phyloP scores from a whole-genome alignment of 2,797 vertebrate genomes.

The Amniataba percoides region DNA sequence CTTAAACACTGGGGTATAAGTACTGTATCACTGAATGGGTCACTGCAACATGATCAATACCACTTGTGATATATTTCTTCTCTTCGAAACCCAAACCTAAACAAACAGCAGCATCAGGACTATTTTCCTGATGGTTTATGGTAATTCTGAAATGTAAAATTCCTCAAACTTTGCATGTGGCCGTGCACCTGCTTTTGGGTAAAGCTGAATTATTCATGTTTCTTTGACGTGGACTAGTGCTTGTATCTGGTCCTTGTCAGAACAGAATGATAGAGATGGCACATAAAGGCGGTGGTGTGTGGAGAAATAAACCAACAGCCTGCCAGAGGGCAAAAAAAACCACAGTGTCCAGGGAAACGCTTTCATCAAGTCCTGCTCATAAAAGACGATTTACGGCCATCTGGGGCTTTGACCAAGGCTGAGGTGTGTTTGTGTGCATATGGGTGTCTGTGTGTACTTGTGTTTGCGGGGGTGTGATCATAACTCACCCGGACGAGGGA shows the following conservation, averaged over 20 bases:
- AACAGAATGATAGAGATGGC: constrained; percentile 72
- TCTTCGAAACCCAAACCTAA: background rate
- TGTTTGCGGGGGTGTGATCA: constrained; percentile 64
- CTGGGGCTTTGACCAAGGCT: constrained; percentile 76
- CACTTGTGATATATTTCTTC: background rate
- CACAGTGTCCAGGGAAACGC: constrained; percentile 82
- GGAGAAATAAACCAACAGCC: constrained; percentile 83
- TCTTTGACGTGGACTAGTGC: constrained; percentile 20
- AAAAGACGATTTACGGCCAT: constrained; percentile 79
- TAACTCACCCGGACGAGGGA: constrained; percentile 71
- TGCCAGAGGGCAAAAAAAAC: constrained; percentile 77
- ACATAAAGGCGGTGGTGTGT: constrained; percentile 79
- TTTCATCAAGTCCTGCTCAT: constrained; percentile 86
- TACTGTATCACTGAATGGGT: background rate
- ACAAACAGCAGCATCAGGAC: background rate
- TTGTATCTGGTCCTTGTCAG: constrained; percentile 70
- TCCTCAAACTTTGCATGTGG: constrained; percentile 4
- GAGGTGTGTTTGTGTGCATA: constrained; percentile 64
- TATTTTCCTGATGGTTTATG: background rate
- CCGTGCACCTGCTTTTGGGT: constrained; percentile 36
- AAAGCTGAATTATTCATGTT: constrained; percentile 48
- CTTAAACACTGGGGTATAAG: background rate
- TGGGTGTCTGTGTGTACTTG: constrained; percentile 45
- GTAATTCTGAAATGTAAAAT: background rate
- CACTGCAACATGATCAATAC: background rate